Evolutionary conservation across 2,888 invertebrate genomes (phyloP), one percentile per base, ranked within the genome.

Genomic region (Himalopsyche tibetana): DNA sequence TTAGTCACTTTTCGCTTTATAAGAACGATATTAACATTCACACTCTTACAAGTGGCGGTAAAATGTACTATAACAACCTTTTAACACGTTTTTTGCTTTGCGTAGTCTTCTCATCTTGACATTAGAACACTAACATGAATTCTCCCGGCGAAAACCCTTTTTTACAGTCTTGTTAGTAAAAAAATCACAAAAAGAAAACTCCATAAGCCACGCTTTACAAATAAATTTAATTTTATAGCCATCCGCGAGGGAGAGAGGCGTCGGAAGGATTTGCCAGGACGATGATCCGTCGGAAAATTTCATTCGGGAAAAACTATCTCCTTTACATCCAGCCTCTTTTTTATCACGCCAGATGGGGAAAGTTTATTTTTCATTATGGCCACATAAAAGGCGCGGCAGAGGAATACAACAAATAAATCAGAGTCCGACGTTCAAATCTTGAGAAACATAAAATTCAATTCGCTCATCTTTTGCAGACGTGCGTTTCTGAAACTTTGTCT

Each of bases 361-460:
- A 85, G 80, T 69, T 82, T 85, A 82, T 85, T 85, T 85, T 85
- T 85, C 82, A 85, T 85, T 85, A 85, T 81, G 82, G 82, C 17
- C 17, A 45, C 82, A 51, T 45, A 82, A 82, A 82, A 51, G 19
- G 63, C 19, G 63, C 63, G 63, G 63, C 82, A 38, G 55, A 83
- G 55, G 82, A 85, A 74, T 55, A 85, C 79, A 79, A 85, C 85
- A 82, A 82, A 85, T 85, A 85, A 85, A 85, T 85, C 85, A 42
- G 51, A 85, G 82, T 85, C 80, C 79, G 85, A 45, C 63, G 82
- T 51, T 82, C 82, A 85, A 85, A 85, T 85, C 85, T 79, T 82
- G 36, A n/a, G 79, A 28, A 85, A 69, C 82, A 79, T 85, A 85
- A 85, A 85, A 85, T 85, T 85, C 85, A 85, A 85, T 85, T 74